Evolutionary conservation across 2,113 vertebrate species (phyloP).

Genomic region (Falco punctatus): DNA sequence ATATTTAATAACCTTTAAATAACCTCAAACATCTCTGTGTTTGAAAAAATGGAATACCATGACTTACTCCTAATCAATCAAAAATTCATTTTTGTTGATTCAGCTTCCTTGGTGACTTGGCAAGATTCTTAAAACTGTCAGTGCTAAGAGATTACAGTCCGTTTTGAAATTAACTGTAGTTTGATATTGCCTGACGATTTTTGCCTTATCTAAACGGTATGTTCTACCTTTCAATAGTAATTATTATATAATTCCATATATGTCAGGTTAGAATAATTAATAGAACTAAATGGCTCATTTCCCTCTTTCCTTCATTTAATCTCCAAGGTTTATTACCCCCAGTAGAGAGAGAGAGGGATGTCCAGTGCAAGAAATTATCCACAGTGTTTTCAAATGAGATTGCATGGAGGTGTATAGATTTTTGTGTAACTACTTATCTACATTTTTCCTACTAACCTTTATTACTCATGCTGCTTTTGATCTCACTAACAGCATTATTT

Average conservation of each 20-base stretch:
- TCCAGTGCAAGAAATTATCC: background rate
- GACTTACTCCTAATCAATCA: constrained; percentile 65
- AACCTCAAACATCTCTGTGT: constrained; percentile 32
- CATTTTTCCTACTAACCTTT: constrained; percentile 31
- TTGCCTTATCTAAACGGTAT: background rate
- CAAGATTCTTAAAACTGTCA: constrained; percentile 43
- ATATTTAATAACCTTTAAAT: constrained; percentile 63
- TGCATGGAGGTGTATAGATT: constrained; percentile 28
- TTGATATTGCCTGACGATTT: constrained; percentile 2
- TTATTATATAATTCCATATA: constrained; percentile 45
- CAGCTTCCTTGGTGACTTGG: constrained; percentile 45
- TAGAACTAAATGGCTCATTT: constrained; percentile 55
- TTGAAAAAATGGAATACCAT: constrained; percentile 51
- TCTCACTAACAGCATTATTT: background rate
- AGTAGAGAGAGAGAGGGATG: background rate
- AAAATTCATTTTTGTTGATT: constrained; percentile 65
- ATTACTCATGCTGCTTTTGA: constrained; percentile 13
- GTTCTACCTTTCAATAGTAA: constrained; percentile 38
- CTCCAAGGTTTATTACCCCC: constrained; percentile 52
- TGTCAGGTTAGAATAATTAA: constrained; percentile 61
- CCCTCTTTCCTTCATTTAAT: constrained; percentile 53
- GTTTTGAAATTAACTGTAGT: constrained; percentile 14
- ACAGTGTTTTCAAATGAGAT: constrained; percentile 49
- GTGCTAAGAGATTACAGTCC: background rate
- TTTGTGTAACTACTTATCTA: constrained; percentile 39